Percentiles rank a stretch among this genome's conserved stretches.
Evolutionary conservation across 2,113 vertebrate genomes (phyloP).

Genomic region (Xenus cinereus): DNA sequence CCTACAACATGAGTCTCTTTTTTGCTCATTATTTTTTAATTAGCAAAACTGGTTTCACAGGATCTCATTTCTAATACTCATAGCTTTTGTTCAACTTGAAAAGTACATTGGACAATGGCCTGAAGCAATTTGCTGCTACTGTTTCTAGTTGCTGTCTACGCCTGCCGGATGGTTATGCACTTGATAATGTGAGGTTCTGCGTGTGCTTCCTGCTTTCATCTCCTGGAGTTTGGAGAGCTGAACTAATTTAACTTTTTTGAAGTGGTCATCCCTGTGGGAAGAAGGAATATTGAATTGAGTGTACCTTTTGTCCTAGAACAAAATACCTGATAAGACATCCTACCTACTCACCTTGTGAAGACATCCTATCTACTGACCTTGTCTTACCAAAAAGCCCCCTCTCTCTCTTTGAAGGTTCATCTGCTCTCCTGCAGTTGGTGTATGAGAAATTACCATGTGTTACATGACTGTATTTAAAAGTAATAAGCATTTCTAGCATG

Average conservation of each 20-base stretch:
- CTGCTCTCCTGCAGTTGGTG: not conserved
- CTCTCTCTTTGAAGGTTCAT: not conserved
- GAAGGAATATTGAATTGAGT: not conserved
- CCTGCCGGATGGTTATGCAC: not conserved
- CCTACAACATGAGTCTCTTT: not conserved
- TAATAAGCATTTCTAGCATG: not conserved
- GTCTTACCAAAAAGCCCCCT: not conserved
- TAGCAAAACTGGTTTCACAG: not conserved
- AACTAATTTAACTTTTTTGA: conserved; percentile 9
- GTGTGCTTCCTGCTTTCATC: not conserved
- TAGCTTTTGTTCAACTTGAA: not conserved
- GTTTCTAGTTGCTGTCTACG: not conserved
- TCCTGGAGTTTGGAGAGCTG: not conserved
- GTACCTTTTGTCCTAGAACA: not conserved
- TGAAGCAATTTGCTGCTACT: not conserved
- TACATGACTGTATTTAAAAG: not conserved
- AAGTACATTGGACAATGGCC: not conserved
- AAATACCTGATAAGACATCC: not conserved
- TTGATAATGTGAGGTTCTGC: not conserved
- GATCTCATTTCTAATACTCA: not conserved
- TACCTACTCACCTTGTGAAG: not conserved
- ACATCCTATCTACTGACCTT: not conserved
- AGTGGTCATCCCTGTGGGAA: not conserved
- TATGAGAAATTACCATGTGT: not conserved
- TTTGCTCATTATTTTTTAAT: not conserved